phyloP scores from a whole-genome alignment of 2,113 vertebrate species.

The Hipposideros armiger region DNA sequence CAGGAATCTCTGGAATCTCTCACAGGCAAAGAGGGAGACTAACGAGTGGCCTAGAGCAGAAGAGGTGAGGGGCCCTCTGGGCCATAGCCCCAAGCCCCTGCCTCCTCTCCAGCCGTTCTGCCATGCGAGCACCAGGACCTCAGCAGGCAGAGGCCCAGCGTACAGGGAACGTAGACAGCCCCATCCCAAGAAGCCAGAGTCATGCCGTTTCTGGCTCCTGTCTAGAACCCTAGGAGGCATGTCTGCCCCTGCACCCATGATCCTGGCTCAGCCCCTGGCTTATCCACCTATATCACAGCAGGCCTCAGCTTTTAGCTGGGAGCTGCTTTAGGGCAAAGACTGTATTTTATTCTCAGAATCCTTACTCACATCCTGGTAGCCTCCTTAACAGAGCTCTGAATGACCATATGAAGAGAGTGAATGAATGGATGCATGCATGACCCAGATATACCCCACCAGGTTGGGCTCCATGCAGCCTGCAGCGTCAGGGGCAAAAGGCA shows the following conservation, averaged over 20 bases:
- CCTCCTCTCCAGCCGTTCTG: neutral
- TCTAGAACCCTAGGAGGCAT: neutral
- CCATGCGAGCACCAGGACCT: neutral
- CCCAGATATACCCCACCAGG: neutral
- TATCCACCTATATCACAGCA: neutral
- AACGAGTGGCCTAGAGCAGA: neutral
- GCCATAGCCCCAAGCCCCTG: neutral
- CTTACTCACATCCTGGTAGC: neutral
- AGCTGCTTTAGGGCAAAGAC: neutral
- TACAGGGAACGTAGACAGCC: neutral
- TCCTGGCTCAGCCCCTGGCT: neutral
- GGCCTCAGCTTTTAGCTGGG: neutral
- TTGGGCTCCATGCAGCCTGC: neutral
- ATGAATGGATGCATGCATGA: neutral
- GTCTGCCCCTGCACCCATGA: neutral
- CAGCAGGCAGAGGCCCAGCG: neutral
- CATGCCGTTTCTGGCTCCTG: neutral
- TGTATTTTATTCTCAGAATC: neutral
- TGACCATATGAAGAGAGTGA: neutral
- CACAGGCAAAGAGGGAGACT: slow-evolving; percentile 5
- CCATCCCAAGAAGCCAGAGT: neutral
- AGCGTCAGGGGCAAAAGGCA: neutral
- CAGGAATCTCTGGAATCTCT: neutral
- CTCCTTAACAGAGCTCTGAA: neutral
- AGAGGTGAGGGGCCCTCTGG: neutral